Percentiles rank a stretch among this genome's conserved stretches.
Evolutionary conservation across 1,140 invertebrate genomes (phyloP).

Genomic region (Lasaia peninsularis): DNA sequence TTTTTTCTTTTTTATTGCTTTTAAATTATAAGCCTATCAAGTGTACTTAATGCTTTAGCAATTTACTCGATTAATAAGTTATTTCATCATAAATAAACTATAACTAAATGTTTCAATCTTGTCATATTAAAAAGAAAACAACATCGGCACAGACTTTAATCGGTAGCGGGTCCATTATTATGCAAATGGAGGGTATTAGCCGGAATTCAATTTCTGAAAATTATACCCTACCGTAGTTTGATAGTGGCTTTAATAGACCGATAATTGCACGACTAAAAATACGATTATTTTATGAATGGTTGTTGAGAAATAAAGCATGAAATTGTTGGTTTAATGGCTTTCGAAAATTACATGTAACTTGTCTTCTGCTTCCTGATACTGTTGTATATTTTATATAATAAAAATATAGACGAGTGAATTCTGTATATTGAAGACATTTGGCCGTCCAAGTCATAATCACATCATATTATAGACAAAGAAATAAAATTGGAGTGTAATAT

Average conservation of each 20-base stretch:
- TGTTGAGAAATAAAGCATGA: not conserved
- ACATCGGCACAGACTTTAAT: conserved; percentile 33
- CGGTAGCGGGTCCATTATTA: conserved; percentile 39
- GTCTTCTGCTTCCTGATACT: conserved; percentile 1
- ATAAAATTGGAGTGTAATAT: too few relatives aligned
- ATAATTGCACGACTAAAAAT: conserved; percentile 36
- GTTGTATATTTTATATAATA: not conserved
- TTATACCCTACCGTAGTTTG: conserved; percentile 38
- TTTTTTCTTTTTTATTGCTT: too few relatives aligned
- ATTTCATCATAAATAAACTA: conserved; percentile 1
- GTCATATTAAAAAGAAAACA: conserved; percentile 10
- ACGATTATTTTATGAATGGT: conserved; percentile 6
- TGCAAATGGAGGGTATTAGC: conserved; percentile 52
- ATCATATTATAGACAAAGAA: too few relatives aligned
- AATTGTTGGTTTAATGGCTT: not conserved
- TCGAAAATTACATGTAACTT: not conserved
- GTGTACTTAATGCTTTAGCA: not conserved
- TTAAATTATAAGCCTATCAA: too few relatives aligned
- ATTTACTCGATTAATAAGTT: not conserved
- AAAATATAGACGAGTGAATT: too few relatives aligned
- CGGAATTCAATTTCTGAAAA: conserved; percentile 58
- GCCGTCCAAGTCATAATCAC: too few relatives aligned
- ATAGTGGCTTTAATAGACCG: conserved; percentile 21
- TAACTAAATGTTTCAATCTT: conserved; percentile 5
- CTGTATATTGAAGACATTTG: too few relatives aligned